Conservation (phyloP, 2,888 invertebrate genomes). For the Sclerodermus sp. region DNA sequence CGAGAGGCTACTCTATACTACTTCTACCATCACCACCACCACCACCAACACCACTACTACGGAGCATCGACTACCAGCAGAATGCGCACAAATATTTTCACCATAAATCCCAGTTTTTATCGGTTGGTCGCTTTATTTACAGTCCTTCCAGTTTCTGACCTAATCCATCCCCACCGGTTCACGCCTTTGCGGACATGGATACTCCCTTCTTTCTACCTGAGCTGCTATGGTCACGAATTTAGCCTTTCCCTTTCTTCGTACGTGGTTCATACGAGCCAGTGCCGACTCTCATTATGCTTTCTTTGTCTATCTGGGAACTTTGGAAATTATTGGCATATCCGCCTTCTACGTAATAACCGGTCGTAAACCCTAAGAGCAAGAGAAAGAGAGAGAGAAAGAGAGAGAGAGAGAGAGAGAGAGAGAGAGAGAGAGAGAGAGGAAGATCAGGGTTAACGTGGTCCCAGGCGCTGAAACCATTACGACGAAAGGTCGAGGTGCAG, state of each 20-base stretch:
- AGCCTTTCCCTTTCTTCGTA: neutral
- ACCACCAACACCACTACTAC: no score
- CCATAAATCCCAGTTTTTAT: conserved; percentile 49
- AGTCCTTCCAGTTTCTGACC: conserved; percentile 32
- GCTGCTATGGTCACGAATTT: neutral
- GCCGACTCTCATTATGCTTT: neutral
- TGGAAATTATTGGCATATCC: no score
- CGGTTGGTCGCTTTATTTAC: conserved; percentile 40
- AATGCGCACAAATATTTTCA: conserved; percentile 51
- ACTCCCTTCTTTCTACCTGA: neutral
- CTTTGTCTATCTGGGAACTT: neutral
- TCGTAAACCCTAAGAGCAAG: no score
- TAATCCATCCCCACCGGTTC: conserved; percentile 33
- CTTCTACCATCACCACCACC: conserved; percentile 12
- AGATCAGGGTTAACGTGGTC: no score
- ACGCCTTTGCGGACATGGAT: neutral
- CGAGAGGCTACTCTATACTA: neutral
- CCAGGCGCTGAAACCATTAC: no score
- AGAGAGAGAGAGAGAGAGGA: no score
- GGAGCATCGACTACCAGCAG: conserved; percentile 35
- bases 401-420: no score
- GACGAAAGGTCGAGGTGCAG: no score
- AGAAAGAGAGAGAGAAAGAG: no score
- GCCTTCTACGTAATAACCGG: no score
- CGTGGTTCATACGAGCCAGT: neutral